Conservation (phyloP, 2,888 invertebrate genomes). For the Petrophora chlorosata region DNA sequence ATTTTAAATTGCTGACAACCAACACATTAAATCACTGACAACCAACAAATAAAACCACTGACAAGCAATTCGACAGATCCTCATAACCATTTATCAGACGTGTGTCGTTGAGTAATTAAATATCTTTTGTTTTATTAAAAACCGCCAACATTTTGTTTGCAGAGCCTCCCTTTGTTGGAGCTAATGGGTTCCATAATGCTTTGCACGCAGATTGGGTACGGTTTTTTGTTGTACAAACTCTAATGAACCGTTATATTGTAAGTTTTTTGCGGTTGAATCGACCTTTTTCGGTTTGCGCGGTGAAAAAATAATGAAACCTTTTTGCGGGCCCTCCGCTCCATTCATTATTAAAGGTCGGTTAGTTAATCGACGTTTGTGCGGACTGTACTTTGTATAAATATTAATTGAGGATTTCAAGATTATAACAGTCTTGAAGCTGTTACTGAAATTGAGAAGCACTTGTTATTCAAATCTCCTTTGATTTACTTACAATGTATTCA, state of each 20-base stretch:
- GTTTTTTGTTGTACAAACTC: constrained; percentile 38
- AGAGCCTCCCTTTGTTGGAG: constrained; percentile 42
- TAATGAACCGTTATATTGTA: constrained; percentile 49
- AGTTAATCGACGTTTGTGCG: constrained; percentile 21
- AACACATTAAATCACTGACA: constrained; percentile 17
- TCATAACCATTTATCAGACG: constrained; percentile 29
- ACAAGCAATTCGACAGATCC: constrained; percentile 13
- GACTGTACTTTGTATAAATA: constrained; percentile 20
- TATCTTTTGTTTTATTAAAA: constrained; percentile 51
- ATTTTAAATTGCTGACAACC: constrained; percentile 6
- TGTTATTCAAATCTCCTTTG: no score
- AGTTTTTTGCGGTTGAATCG: constrained; percentile 32
- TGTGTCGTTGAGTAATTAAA: constrained; percentile 48
- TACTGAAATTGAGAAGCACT: not conserved
- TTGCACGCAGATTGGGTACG: constrained; percentile 39
- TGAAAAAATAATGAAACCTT: constrained; percentile 33
- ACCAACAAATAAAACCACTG: constrained; percentile 8
- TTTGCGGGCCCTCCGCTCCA: constrained; percentile 17
- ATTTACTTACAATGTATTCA: no score
- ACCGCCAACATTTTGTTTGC: constrained; percentile 41
- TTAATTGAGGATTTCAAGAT: constrained; percentile 1
- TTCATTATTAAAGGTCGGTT: constrained; percentile 26
- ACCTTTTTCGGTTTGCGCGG: constrained; percentile 31
- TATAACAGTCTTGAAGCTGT: not conserved
- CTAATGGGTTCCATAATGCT: constrained; percentile 50